phyloP scores from a whole-genome alignment of 2,888 invertebrate genomes.

The Parnassius glacialis region DNA sequence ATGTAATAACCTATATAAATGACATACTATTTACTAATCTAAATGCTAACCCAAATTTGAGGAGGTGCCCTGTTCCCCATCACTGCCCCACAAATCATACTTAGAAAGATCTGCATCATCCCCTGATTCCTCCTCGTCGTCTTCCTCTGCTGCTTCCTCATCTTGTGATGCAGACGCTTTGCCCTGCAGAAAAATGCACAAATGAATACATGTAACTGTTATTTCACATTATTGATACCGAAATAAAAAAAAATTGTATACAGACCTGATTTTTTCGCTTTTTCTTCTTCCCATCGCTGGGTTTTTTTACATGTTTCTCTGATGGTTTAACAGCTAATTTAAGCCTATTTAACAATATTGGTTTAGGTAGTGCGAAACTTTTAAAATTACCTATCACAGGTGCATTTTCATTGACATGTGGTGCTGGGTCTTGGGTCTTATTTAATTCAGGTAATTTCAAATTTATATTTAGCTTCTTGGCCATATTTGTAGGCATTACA shows the following conservation, averaged over 20 bases:
- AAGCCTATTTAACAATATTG: slow-evolving; percentile 70
- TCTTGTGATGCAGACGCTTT: slow-evolving; percentile 58
- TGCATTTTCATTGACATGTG: slow-evolving; percentile 54
- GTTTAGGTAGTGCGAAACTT: slow-evolving; percentile 77
- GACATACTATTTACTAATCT: slow-evolving; percentile 19
- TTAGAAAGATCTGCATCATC: slow-evolving; percentile 87
- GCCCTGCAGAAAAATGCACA: slow-evolving; percentile 61
- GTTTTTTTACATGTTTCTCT: slow-evolving; percentile 53
- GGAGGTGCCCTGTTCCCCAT: slow-evolving; percentile 73
- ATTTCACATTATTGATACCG: slow-evolving; percentile 5
- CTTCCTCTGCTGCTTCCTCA: slow-evolving; percentile 74
- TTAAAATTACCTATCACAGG: slow-evolving; percentile 74
- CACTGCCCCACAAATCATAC: slow-evolving; percentile 88
- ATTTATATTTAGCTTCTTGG: slow-evolving; percentile 58
- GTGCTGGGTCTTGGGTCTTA: slow-evolving; percentile 38
- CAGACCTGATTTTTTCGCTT: slow-evolving; percentile 69
- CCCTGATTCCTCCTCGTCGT: slow-evolving; percentile 82
- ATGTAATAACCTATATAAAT: no score
- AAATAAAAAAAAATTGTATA: slow-evolving; percentile 37
- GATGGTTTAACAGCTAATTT: slow-evolving; percentile 64
- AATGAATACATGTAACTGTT: slow-evolving; percentile 8
- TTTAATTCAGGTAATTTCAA: slow-evolving; percentile 48
- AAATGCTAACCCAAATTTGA: slow-evolving; percentile 53
- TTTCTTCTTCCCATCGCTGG: slow-evolving; percentile 45
- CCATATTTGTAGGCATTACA: slow-evolving; percentile 48